Evolutionary conservation across 2,888 invertebrate genomes (phyloP), one percentile per base, ranked within the genome.

Genomic region (Drosophila subquinaria): DNA sequence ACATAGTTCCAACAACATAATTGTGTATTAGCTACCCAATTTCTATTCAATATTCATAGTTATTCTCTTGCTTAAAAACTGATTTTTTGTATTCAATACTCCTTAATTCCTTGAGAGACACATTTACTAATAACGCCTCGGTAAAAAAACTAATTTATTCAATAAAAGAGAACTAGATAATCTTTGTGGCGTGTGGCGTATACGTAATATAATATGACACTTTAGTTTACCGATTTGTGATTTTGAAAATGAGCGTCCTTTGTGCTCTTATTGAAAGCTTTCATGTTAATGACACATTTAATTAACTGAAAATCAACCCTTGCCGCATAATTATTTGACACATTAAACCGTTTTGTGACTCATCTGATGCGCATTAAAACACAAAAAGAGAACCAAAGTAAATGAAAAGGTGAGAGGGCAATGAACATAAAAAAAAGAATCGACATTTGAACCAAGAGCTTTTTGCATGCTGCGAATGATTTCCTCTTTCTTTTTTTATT

Each of bases 291-390:
- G 74, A 56, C 72, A 74, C 73, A 76, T 85, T 85, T 83, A 83
- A 82, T 82, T 81, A 84, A 76, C 82, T 79, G 75, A 67, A 73
- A 82, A 73, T 79, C 70, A 78, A 88, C 83, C 82, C 67, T 67
- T 79, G 71, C 59, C 42, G 40, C 48, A 57, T 77, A 79, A 76
- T 79, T 79, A 80, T 76, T 76, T 76, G 81, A 79, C 81, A 84
- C 89, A 84, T 84, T 81, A 84, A 89, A 81, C 70, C 84, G 76
- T 86, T 88, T 84, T 86, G 75, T 69, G 78, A 82, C 78, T 81
- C 83, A 76, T 88, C 69, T 64, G 66, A 71, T 84, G 76, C 47
- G 80, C 77, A 69, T 77, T 76, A 86, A 88, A 74, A 73, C 40
- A 43, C 63, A 66, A 45, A 27, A 62, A 50, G 55, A 48, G 27